These are phyloP conservation scores for Drosophila tristis DNA, from an alignment of 1,140 invertebrate genomes.

Conservation along the genomic window DNA sequence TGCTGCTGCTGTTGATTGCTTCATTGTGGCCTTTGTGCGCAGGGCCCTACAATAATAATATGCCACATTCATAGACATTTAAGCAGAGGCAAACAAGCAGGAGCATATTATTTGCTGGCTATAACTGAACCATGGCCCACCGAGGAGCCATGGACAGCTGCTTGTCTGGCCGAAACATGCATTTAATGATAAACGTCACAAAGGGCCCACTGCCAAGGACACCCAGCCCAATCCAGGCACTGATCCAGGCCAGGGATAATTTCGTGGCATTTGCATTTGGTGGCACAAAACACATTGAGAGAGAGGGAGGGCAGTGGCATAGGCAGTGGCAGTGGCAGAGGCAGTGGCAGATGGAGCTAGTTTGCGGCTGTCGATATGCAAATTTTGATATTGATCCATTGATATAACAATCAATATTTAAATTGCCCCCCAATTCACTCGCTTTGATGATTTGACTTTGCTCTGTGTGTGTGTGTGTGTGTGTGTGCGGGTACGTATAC, in stretches of 20 bases:
- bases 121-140: slow-evolving; percentile 48
- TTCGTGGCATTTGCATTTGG: slow-evolving; percentile 56
- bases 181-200: slow-evolving; percentile 74
- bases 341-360: slow-evolving; percentile 42
- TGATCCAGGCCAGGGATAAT: slow-evolving; percentile 39
- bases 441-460: slow-evolving; percentile 34
- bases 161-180: slow-evolving; percentile 34
- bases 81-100: slow-evolving; percentile 17
- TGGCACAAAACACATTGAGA: too few relatives aligned
- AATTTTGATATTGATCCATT: slow-evolving; percentile 75
- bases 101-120: slow-evolving; percentile 67
- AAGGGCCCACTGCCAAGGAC: slow-evolving; percentile 16
- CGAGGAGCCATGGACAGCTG: slow-evolving; percentile 14
- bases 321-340: slow-evolving; percentile 3
- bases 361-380: slow-evolving; percentile 65
- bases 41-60: slow-evolving; percentile 58
- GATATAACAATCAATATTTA: slow-evolving; percentile 80
- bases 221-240: neutral
- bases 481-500: neutral
- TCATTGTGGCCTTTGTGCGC: slow-evolving; percentile 58
- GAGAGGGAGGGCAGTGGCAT: too few relatives aligned
- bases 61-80: slow-evolving; percentile 17
- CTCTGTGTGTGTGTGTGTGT: neutral
- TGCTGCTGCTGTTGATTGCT: slow-evolving; percentile 52
- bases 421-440: slow-evolving; percentile 43